Evolutionary conservation across 2,888 invertebrate species (phyloP).

Genomic region (Entomobrya proxima): DNA sequence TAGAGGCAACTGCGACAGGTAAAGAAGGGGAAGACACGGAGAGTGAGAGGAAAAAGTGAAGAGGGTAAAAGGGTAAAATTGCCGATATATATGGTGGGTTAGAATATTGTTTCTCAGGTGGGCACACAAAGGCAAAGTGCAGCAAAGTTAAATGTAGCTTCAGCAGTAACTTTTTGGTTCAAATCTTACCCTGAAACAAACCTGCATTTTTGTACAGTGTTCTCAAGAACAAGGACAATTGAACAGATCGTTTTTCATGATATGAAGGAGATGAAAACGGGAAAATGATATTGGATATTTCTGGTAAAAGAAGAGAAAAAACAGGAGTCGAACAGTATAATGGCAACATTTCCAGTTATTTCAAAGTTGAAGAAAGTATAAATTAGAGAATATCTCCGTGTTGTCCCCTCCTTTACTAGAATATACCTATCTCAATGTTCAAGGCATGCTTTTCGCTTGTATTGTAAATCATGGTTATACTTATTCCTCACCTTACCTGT

Average conservation of each 20-base stretch:
- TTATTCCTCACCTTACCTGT: too few relatives aligned
- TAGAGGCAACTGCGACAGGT: slow-evolving; percentile 22
- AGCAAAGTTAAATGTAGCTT: background rate
- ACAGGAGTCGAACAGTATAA: too few relatives aligned
- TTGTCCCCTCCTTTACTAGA: too few relatives aligned
- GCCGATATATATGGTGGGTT: background rate
- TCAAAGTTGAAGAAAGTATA: too few relatives aligned
- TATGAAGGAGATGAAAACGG: background rate
- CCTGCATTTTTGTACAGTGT: background rate
- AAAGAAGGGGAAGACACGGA: slow-evolving; percentile 32
- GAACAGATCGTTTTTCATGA: slow-evolving; percentile 23
- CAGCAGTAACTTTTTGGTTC: background rate
- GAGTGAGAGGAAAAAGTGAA: slow-evolving; percentile 40
- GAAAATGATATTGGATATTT: background rate
- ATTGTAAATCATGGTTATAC: too few relatives aligned
- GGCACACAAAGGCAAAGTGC: background rate
- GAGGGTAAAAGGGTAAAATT: slow-evolving; percentile 46
- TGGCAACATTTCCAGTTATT: too few relatives aligned
- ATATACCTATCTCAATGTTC: too few relatives aligned
- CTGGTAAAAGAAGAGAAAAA: background rate
- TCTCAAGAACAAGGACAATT: slow-evolving; percentile 2
- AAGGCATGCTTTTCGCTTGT: too few relatives aligned
- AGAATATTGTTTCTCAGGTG: background rate
- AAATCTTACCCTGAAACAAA: background rate
- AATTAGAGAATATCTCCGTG: too few relatives aligned